These are phyloP conservation scores for Dasypus novemcinctus DNA, from an alignment of 2,113 vertebrate genomes.

Conservation along the genomic window DNA sequence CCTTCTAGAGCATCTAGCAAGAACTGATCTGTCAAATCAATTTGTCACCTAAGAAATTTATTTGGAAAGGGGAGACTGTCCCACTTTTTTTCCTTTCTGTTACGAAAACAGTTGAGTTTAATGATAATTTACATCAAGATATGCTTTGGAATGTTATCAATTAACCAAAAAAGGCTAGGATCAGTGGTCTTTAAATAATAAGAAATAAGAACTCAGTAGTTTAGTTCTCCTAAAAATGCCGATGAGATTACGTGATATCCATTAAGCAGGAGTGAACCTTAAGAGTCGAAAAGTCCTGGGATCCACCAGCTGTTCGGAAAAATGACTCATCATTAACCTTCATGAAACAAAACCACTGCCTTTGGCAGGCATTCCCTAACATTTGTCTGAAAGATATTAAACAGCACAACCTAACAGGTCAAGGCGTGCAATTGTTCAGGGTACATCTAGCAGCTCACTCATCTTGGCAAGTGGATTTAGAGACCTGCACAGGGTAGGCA, in stretches of 20 bases:
- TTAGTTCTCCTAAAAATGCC: not conserved
- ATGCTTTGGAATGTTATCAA: not conserved
- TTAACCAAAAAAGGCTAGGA: not conserved
- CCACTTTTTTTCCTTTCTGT: not conserved
- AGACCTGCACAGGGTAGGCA: not conserved
- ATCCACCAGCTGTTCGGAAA: constrained; percentile 7
- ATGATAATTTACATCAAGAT: not conserved
- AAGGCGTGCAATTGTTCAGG: not conserved
- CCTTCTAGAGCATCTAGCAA: constrained; percentile 13
- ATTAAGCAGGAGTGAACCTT: not conserved
- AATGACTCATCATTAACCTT: constrained; percentile 43
- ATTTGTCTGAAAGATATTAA: not conserved
- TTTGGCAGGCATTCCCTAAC: not conserved
- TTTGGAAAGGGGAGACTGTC: constrained; percentile 11
- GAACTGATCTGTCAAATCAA: constrained; percentile 53
- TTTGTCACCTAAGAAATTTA: constrained; percentile 21
- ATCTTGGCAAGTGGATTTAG: not conserved
- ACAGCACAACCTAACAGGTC: not conserved
- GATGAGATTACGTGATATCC: not conserved
- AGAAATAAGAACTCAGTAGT: not conserved
- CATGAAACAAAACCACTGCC: not conserved
- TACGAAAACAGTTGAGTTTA: not conserved
- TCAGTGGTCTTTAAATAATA: constrained; percentile 21
- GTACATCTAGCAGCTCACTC: not conserved
- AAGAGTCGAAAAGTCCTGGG: not conserved